Evolutionary conservation across 2,113 vertebrate genomes (phyloP), one percentile per base, ranked within the genome.

Genomic region (Proterorhinus semilunaris): DNA sequence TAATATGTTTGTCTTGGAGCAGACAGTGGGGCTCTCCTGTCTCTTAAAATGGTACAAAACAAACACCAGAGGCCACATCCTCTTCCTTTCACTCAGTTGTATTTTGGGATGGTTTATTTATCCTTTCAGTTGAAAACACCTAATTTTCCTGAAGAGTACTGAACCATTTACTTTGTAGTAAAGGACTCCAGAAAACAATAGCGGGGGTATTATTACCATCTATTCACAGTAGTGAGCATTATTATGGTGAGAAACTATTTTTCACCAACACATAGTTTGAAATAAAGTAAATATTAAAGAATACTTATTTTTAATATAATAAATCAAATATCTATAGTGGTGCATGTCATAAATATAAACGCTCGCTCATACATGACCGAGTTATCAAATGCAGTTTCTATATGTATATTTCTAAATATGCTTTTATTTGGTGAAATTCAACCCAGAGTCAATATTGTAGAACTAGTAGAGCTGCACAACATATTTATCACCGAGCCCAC

Each of bases 51-150:
- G 79, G 65, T 68, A 69, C 75, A 76, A 87, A 77, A 82, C 80
- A 85, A 88, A 84, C 68, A 87, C 65, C 78, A 80, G 62, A 66
- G 21, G 71, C 85, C 85, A 81, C 86, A 90, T 91, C 91, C 90
- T 89, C 70, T 89, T 91, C 87, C 86, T 74, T 74, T 81, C 36
- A 44, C 78, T 68, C 15, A 59, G 7, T 44, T 64, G 81, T 88
- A 89, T 91, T 91, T 88, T 82, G 61, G 76, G 83, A 78, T 71
- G 17, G 84, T 89, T 91, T 91, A 90, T 93, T 91, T 90, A 87
- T 86, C 10, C 53, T 36, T 36, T 55, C 79, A 47, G 46, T 76
- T 75, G 75, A 85, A 86, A 83, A 83, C 69, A 47, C 64, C 68
- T 69, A 68, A 76, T 81, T 87, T 82, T 85, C 80, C 90, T 84